Conservation (phyloP, 2,888 invertebrate genomes). For the Campoplex nolae region DNA sequence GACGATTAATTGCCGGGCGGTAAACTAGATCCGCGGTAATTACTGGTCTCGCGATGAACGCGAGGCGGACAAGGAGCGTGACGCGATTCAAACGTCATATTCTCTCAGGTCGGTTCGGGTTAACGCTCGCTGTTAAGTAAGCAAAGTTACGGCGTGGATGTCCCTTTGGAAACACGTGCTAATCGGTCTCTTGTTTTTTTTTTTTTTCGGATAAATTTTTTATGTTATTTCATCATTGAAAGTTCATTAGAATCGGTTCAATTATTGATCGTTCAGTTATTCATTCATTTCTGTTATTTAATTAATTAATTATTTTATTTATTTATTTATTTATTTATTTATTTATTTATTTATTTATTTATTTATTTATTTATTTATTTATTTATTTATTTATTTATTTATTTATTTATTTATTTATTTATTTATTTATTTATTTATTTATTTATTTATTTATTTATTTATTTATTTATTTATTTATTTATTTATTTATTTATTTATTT, state of each 20-base stretch:
- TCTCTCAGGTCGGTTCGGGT: slow-evolving; percentile 57
- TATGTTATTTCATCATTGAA: neutral
- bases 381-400: no score
- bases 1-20: slow-evolving; percentile 72
- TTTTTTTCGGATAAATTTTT: neutral
- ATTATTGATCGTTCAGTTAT: neutral
- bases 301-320: no score
- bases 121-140: slow-evolving; percentile 64
- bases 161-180: slow-evolving; percentile 15
- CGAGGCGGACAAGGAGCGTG: slow-evolving; percentile 66
- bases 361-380: neutral
- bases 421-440: no score
- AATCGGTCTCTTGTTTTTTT: neutral
- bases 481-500: no score
- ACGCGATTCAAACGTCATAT: slow-evolving; percentile 42
- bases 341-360: neutral
- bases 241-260: no score
- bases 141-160: slow-evolving; percentile 35
- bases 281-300: no score
- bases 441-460: no score
- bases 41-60: slow-evolving; percentile 63
- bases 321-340: no score
- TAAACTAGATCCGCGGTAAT: slow-evolving; percentile 72
- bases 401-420: no score
- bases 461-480: no score